phyloP scores from a whole-genome alignment of 2,888 invertebrate genomes.

The Lottia scabra region DNA sequence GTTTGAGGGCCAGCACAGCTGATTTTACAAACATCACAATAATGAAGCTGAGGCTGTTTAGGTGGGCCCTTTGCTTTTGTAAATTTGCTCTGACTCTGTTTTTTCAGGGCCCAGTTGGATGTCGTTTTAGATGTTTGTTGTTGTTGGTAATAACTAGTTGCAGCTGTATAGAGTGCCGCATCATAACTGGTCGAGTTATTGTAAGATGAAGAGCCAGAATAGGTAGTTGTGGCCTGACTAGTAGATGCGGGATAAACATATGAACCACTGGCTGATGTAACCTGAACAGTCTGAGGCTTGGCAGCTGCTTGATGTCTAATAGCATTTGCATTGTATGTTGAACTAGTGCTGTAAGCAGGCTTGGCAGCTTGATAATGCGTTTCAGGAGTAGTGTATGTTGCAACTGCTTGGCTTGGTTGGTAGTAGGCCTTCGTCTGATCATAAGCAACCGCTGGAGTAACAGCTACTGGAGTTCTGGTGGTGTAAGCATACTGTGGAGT shows the following conservation, averaged over 20 bases:
- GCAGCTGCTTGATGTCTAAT: constrained; percentile 54
- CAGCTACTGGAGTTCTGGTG: constrained; percentile 62
- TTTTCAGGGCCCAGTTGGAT: constrained; percentile 75
- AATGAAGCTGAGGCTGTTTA: constrained; percentile 78
- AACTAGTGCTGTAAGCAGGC: constrained; percentile 56
- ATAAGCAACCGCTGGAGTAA: constrained; percentile 58
- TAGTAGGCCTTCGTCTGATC: constrained; percentile 84
- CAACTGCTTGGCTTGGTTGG: constrained; percentile 78
- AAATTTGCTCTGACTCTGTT: constrained; percentile 41
- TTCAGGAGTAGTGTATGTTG: constrained; percentile 74
- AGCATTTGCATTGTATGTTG: constrained; percentile 49
- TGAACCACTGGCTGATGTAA: constrained; percentile 54
- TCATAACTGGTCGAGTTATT: constrained; percentile 79
- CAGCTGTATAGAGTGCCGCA: constrained; percentile 94
- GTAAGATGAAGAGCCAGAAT: constrained; percentile 32
- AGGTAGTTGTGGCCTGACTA: constrained; percentile 51
- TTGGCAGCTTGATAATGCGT: constrained; percentile 69
- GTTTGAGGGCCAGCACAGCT: constrained; percentile 95
- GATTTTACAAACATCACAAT: constrained; percentile 99
- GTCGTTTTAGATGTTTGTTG: constrained; percentile 74
- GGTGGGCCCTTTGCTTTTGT: constrained; percentile 71
- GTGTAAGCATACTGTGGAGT: constrained; percentile 64
- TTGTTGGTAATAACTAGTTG: constrained; percentile 91
- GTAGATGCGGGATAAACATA: constrained; percentile 60
- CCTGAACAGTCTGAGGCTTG: constrained; percentile 56